Evolutionary conservation across 1,140 invertebrate species (phyloP), one percentile per base, ranked within the genome.

Genomic region (Platyscapa corneri): DNA sequence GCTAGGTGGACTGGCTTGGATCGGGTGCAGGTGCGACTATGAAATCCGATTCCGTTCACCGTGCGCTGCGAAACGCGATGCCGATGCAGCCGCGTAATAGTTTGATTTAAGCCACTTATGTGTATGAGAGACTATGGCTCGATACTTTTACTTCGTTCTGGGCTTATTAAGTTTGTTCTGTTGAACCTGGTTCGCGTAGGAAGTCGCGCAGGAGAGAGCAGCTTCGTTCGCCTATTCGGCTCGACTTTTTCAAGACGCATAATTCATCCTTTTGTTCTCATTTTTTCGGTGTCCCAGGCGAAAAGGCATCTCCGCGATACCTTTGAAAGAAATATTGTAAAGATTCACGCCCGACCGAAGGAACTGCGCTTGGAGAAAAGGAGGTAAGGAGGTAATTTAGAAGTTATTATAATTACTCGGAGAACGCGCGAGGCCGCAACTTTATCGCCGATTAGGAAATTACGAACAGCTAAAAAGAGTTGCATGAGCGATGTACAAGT

Each of bases 31-130:
- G 64, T 84, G 83, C 86, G 76, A 39, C 53, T 42, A 30, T 60
- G 87, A 87, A 88, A 89, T 89, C 83, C 75, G 87, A 88, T 87
- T 88, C 87, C 87, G 84, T 88, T 89, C 87, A 88, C 87, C 79
- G 49, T 27, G 49, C 1, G 30, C 30, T 32, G 5, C 42, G 76
- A 56, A 46, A 53, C 46, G 2, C 42, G 75, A 77, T 77, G n/a
- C 27, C n/a, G 75, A 77, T 77, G 75, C 53, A 18, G 1, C 23
- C 32, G 78, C 60, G 78, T 80, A 80, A 80, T 67, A 65, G 78
- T 80, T 80, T 80, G 60, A 60, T 80, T 80, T 80, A 67, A 80
- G 37, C 60, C 60, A 67, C 78, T 46, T 67, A 60, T 79, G 32
- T n/a, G 34, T 64, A 6, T 10, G 46, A 5, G 42, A n/a, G 5